These are phyloP conservation scores for Plecotus auritus DNA, from an alignment of 2,113 vertebrate species.

Conservation along the genomic window DNA sequence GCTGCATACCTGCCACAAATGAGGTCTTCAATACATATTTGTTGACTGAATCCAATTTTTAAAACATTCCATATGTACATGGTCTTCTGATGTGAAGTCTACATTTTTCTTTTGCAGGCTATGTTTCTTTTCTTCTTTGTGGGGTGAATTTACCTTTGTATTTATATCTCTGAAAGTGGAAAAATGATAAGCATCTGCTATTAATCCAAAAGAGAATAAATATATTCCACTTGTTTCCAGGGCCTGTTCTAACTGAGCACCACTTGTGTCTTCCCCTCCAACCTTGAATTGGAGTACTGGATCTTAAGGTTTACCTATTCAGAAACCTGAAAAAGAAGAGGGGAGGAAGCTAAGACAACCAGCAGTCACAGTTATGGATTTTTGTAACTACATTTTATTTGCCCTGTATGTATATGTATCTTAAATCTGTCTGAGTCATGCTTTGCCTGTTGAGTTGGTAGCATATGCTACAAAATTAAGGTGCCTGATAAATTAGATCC, in stretches of 20 bases:
- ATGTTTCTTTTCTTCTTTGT: background rate
- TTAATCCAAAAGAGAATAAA: background rate
- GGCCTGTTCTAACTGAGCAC: background rate
- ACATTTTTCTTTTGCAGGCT: background rate
- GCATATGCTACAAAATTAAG: background rate
- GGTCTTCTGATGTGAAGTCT: background rate
- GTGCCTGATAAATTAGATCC: background rate
- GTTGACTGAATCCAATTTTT: background rate
- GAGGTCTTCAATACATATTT: background rate
- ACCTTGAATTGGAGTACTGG: background rate
- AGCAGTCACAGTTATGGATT: background rate
- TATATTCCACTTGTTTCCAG: background rate
- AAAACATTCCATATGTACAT: background rate
- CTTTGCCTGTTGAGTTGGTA: background rate
- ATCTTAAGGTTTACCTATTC: background rate
- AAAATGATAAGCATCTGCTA: background rate
- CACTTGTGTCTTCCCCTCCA: background rate
- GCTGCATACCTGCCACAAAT: background rate
- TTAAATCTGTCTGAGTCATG: background rate
- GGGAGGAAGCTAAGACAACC: background rate
- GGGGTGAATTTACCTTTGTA: background rate
- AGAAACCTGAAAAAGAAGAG: background rate
- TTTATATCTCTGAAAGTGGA: background rate
- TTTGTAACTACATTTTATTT: background rate
- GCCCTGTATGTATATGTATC: background rate